These are phyloP conservation scores for Drosophila elegans DNA, from an alignment of 1,140 invertebrate genomes.

Conservation along the genomic window DNA sequence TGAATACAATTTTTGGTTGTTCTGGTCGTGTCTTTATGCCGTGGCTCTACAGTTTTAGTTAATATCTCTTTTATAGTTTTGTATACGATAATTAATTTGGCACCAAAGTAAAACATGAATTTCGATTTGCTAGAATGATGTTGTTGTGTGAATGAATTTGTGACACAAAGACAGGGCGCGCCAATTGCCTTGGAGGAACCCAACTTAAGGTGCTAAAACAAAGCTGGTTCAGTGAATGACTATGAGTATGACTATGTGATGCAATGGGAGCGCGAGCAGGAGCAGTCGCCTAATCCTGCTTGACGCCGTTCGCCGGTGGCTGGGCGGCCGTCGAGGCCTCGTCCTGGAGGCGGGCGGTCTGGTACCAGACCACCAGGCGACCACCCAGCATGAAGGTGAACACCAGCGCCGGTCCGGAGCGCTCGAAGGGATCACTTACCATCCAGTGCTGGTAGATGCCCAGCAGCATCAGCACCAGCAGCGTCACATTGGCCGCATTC, in stretches of 20 bases:
- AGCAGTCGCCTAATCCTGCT: slow-evolving; percentile 86
- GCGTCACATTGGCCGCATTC: slow-evolving; percentile 93
- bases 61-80: slow-evolving; percentile 52
- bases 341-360: slow-evolving; percentile 86
- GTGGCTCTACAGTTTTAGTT: slow-evolving; percentile 36
- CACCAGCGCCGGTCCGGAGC: slow-evolving; percentile 95
- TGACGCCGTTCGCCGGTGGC: slow-evolving; percentile 87
- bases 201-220: slow-evolving; percentile 72
- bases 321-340: slow-evolving; percentile 85
- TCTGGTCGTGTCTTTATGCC: slow-evolving; percentile 44
- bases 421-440: slow-evolving; percentile 96
- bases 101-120: slow-evolving; percentile 70
- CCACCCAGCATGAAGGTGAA: slow-evolving; percentile 98
- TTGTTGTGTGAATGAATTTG: slow-evolving; percentile 11
- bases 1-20: slow-evolving; percentile 32
- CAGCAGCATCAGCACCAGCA: slow-evolving; percentile 93
- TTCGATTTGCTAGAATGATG: slow-evolving; percentile 58
- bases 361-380: slow-evolving; percentile 91
- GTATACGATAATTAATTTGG: slow-evolving; percentile 60
- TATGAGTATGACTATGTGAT: slow-evolving; percentile 40
- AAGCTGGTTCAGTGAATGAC: slow-evolving; percentile 62
- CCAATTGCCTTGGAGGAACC: slow-evolving; percentile 42
- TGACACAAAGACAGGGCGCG: slow-evolving; percentile 30
- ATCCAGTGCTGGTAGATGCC: slow-evolving; percentile 97
- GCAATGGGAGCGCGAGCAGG: not conserved